Evolutionary conservation across 2,888 invertebrate species (phyloP).

Genomic region (Plebejus anna): DNA sequence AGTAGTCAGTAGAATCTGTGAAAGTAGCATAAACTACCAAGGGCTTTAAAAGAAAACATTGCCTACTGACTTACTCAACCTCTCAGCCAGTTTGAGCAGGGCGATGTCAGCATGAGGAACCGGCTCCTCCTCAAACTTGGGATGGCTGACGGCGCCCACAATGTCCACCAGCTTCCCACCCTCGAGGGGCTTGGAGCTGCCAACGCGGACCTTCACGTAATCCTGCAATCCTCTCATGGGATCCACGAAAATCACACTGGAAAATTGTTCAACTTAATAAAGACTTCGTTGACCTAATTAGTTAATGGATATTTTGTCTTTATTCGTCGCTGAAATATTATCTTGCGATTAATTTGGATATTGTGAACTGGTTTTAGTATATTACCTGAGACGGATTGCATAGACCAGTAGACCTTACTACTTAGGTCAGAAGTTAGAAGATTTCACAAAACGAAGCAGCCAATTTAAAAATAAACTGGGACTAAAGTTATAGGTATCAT

Average conservation of each 20-base stretch:
- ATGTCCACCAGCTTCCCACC: conserved; percentile 62
- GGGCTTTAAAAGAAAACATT: neutral
- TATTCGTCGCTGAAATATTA: no score
- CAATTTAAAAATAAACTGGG: no score
- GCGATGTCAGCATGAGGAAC: conserved; percentile 72
- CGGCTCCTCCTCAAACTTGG: conserved; percentile 73
- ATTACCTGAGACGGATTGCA: no score
- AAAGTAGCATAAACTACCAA: neutral
- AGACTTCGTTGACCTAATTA: neutral
- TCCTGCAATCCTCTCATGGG: conserved; percentile 57
- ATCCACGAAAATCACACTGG: conserved; percentile 68
- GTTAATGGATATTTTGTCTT: no score
- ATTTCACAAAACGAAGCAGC: no score
- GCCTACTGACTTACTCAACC: conserved; percentile 48
- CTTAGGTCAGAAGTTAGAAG: no score
- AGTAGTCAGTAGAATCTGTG: neutral
- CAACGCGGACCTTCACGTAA: conserved; percentile 67
- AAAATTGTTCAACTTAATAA: neutral
- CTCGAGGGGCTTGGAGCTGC: conserved; percentile 57
- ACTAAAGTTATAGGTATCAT: no score
- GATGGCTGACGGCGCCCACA: conserved; percentile 64
- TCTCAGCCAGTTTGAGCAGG: conserved; percentile 57
- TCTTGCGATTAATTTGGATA: no score
- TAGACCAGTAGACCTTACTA: no score
- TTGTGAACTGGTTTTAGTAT: no score